phyloP scores from a whole-genome alignment of 2,888 invertebrate genomes.

The Doris montereyensis region DNA sequence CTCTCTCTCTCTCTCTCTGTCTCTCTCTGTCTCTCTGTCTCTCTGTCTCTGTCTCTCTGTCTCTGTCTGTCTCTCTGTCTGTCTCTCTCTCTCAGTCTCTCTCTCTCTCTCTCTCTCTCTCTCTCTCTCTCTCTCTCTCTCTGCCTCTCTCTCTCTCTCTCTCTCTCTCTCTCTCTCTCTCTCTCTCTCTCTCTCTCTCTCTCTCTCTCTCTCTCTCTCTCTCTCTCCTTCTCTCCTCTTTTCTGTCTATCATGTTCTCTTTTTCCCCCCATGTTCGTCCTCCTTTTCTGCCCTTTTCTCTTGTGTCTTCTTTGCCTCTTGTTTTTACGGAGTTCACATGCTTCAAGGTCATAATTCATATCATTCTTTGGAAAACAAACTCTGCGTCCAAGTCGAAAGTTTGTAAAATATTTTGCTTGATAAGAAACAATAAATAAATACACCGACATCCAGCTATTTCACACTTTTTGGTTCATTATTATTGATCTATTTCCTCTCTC shows the following conservation, averaged over 20 bases:
- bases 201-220: constrained; percentile 2
- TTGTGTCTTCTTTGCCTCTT: too few relatives aligned
- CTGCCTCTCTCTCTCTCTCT: background rate
- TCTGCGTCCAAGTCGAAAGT: background rate
- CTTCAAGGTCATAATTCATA: background rate
- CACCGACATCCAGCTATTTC: too few relatives aligned
- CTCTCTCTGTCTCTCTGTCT: background rate
- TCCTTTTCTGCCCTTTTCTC: too few relatives aligned
- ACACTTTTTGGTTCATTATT: too few relatives aligned
- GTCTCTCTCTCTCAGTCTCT: background rate
- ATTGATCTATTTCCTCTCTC: too few relatives aligned
- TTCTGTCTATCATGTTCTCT: background rate
- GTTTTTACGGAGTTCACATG: background rate
- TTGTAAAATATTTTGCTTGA: too few relatives aligned
- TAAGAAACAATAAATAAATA: too few relatives aligned
- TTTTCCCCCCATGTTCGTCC: background rate
- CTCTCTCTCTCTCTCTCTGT: background rate
- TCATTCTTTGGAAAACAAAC: background rate
- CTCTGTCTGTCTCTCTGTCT: background rate
- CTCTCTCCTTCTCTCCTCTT: background rate
- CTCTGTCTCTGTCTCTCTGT: background rate
- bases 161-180: background rate
- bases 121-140: constrained; percentile 19
- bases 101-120: background rate
- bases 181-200: constrained; percentile 4